Evolutionary conservation across 2,888 invertebrate genomes (phyloP).

Genomic region (Diploptera punctata): DNA sequence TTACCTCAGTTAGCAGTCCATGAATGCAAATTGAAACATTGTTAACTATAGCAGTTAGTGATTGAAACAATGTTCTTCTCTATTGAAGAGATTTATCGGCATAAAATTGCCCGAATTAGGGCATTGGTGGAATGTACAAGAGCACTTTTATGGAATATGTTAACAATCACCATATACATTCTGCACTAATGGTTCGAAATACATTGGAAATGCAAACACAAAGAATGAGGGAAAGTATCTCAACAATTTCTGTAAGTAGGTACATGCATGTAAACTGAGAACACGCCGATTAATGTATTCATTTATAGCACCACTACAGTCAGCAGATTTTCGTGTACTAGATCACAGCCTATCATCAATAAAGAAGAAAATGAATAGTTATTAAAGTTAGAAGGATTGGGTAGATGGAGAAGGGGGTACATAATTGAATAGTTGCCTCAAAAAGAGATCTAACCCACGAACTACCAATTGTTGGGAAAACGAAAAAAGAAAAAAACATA

Average conservation of each 20-base stretch:
- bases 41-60: neutral
- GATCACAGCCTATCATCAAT: too few species aligned
- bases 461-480: too few species aligned
- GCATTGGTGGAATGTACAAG: neutral
- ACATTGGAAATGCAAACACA: slow-evolving; percentile 10
- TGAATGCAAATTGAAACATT: neutral
- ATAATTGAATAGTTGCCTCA: too few species aligned
- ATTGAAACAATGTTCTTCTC: neutral
- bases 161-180: neutral
- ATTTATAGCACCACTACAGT: slow-evolving; percentile 11
- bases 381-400: too few species aligned
- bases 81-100: neutral
- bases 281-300: neutral
- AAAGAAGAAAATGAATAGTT: too few species aligned
- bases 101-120: neutral
- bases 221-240: neutral
- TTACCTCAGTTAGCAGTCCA: too few species aligned
- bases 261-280: neutral
- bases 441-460: too few species aligned
- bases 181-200: neutral
- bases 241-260: neutral
- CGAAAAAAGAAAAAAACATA: too few species aligned
- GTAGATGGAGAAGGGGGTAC: too few species aligned
- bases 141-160: neutral
- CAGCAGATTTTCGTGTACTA: neutral